phyloP scores from a whole-genome alignment of 2,888 invertebrate species.

The Aporophyla lueneburgensis region DNA sequence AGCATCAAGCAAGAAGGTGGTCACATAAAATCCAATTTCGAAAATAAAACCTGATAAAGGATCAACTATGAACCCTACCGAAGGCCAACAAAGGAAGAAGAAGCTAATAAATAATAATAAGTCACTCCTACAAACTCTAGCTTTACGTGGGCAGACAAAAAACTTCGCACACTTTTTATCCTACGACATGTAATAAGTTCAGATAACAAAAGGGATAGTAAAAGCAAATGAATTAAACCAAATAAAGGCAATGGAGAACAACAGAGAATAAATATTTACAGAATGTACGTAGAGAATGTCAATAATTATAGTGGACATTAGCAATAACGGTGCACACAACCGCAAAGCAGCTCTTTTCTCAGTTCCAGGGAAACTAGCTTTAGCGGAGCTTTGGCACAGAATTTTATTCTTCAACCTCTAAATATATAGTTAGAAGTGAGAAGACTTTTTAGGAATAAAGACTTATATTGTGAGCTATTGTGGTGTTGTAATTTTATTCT shows the following conservation, averaged over 20 bases:
- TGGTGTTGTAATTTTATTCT: no score
- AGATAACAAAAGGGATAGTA: conserved; percentile 37
- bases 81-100: conserved; percentile 37
- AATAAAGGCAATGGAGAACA: conserved; percentile 32
- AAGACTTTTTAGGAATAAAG: conserved; percentile 1
- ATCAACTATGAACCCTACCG: conserved; percentile 37
- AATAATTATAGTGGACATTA: conserved; percentile 67
- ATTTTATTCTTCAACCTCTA: conserved; percentile 35
- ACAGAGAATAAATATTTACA: conserved; percentile 25
- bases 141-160: conserved; percentile 31
- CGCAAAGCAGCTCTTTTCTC: conserved; percentile 52
- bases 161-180: conserved; percentile 35
- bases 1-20: conserved; percentile 7
- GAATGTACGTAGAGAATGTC: conserved; percentile 43
- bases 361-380: conserved; percentile 36
- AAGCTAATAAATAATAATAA: conserved; percentile 56
- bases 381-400: conserved; percentile 27
- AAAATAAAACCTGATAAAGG: conserved; percentile 28
- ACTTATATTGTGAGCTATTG: neutral
- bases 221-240: conserved; percentile 45
- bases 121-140: conserved; percentile 28
- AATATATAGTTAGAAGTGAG: conserved; percentile 6
- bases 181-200: conserved; percentile 37
- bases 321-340: conserved; percentile 55
- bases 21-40: conserved; percentile 35